Evolutionary conservation across 2,888 invertebrate genomes (phyloP), one percentile per base, ranked within the genome.

Genomic region (Netelia virgata): DNA sequence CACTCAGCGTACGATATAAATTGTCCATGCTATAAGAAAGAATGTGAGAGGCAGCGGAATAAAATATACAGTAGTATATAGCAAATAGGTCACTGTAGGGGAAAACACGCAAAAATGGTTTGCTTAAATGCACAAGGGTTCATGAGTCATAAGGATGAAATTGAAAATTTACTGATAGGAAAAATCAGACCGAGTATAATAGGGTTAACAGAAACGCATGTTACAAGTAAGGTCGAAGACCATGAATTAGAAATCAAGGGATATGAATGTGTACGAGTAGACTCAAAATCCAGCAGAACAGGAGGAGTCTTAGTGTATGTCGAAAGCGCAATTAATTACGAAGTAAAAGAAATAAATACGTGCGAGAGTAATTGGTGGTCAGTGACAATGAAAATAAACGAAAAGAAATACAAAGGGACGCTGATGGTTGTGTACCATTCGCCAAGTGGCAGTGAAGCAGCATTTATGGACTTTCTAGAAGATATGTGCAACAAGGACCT

Each of bases 61-160:
- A 70, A 55, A 61, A 55, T 53, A 18, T 59, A 76, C 16, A 11
- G 1, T 1, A 55, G 36, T 1, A 50, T 53, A 72, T 82, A 77
- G 47, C 50, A 41, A 69, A n/a, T 0, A 28, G 50, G 14, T 43
- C 3, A 59, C 10, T 53, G 47, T 66, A 73, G 57, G 68, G 69
- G 63, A 41, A 28, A 80, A 55, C n/a, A 73, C 70, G 73, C 73
- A 0, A 11, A 16, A 18, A 23, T 55, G 61, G 9, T 23, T 43
- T 36, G 36, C 57, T 66, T 82, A 50, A 83, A 83, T 47, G 47
- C 50, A 1, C 78, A 78, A 63, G 80, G 80, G 3, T 57, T 83
- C 11, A 63, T 86, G 41, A 77, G 41, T 14, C 84, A 84, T 53
- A 86, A 86, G 11, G 84, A 87, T 6, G 84, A 86, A 36, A 84